These are phyloP conservation scores for Achatina immaculata DNA, from an alignment of 1,140 invertebrate species.

Conservation along the genomic window DNA sequence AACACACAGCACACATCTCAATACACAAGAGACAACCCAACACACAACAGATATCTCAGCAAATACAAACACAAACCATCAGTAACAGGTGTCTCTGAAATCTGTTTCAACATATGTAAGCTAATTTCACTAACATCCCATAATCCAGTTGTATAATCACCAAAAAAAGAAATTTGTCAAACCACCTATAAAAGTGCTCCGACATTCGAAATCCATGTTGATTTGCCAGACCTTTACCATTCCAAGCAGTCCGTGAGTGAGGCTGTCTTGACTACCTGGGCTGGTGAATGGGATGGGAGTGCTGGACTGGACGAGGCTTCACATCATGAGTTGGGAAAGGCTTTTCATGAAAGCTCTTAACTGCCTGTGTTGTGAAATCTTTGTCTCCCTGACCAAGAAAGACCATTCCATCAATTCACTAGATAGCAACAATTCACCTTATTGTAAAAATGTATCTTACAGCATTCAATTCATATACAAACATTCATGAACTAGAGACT, in stretches of 20 bases:
- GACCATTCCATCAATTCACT: background rate
- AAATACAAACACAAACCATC: too few species aligned
- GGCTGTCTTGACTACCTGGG: slow-evolving; percentile 38
- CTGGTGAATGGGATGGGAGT: slow-evolving; percentile 55
- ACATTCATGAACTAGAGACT: too few species aligned
- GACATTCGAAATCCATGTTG: background rate
- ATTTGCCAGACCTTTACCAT: too few species aligned
- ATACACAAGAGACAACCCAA: too few species aligned
- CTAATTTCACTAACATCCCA: too few species aligned
- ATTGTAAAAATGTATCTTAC: too few species aligned
- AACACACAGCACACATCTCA: too few species aligned
- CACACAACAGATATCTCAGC: too few species aligned
- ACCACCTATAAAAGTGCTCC: background rate
- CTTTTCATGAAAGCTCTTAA: slow-evolving; percentile 84
- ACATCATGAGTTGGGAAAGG: slow-evolving; percentile 78
- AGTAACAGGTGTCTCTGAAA: too few species aligned
- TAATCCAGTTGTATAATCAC: background rate
- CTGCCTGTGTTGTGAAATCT: slow-evolving; percentile 89
- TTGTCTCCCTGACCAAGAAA: slow-evolving; percentile 78
- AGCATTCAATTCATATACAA: too few species aligned
- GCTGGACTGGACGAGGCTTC: slow-evolving; percentile 37
- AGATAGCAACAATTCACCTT: background rate
- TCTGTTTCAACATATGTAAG: too few species aligned
- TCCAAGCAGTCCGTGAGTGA: background rate
- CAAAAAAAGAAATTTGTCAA: background rate